Evolutionary conservation across 2,113 vertebrate species (phyloP).

Genomic region (Raja brachyura): DNA sequence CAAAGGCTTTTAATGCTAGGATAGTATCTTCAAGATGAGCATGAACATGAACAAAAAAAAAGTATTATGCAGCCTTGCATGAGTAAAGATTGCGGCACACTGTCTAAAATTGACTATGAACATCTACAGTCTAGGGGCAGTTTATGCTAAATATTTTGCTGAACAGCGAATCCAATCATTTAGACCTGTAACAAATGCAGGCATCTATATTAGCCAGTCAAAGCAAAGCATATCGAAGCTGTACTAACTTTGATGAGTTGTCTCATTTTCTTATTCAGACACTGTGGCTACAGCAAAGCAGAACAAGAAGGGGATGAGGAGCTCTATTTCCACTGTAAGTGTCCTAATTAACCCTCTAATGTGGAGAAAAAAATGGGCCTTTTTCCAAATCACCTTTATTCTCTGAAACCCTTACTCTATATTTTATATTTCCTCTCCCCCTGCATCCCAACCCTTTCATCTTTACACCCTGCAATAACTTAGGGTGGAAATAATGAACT

Average conservation of each 20-base stretch:
- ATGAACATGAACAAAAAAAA: not conserved
- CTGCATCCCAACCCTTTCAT: not conserved
- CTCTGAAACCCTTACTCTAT: not conserved
- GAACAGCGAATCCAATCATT: not conserved
- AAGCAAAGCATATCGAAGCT: not conserved
- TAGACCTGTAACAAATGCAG: not conserved
- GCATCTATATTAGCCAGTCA: not conserved
- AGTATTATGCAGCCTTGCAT: not conserved
- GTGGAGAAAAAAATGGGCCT: not conserved
- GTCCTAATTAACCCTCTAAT: conserved; percentile 50
- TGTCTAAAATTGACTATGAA: not conserved
- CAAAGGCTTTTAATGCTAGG: not conserved
- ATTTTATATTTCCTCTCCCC: not conserved
- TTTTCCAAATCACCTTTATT: not conserved
- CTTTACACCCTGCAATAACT: not conserved
- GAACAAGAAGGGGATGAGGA: conserved; percentile 98
- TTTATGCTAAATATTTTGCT: not conserved
- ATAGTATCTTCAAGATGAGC: not conserved
- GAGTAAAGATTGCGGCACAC: not conserved
- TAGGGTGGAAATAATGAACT: not conserved
- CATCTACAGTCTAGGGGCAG: not conserved
- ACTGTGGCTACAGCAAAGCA: conserved; percentile 97
- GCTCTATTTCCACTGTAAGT: conserved; percentile 99
- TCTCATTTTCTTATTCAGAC: conserved; percentile 58
- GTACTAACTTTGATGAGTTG: conserved; percentile 31